Evolutionary conservation across 2,797 vertebrate genomes (phyloP).

Genomic region (Enteromius trimaculatus): DNA sequence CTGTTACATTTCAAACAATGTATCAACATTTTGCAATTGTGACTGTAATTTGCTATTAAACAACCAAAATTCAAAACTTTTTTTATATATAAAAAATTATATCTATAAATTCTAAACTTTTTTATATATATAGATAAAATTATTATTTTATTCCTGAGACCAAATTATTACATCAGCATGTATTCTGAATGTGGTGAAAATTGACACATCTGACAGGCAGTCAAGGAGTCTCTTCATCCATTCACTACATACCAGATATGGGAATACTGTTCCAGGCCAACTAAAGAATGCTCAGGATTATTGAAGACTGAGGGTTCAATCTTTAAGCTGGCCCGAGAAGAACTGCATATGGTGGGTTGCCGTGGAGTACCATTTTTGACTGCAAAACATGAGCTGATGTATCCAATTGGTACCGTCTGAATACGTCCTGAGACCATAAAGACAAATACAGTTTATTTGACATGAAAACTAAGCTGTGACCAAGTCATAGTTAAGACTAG

Average conservation of each 20-base stretch:
- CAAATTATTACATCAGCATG: background rate
- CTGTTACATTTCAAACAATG: background rate
- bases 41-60: background rate
- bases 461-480: background rate
- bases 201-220: background rate
- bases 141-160: background rate
- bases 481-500: background rate
- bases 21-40: background rate
- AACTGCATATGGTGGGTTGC: constrained; percentile 84
- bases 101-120: too few relatives aligned
- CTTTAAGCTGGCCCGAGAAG: constrained; percentile 81
- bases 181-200: background rate
- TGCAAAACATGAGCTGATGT: constrained; percentile 86
- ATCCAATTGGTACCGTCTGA: constrained; percentile 85
- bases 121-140: too few relatives aligned
- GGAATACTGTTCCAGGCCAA: constrained; percentile 87
- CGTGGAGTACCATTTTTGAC: constrained; percentile 88
- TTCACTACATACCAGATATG: constrained; percentile 85
- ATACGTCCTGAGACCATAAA: constrained; percentile 75
- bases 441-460: background rate
- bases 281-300: constrained; percentile 86
- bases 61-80: background rate
- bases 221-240: background rate
- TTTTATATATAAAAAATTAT: too few relatives aligned
- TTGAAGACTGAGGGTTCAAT: constrained; percentile 84